Percentiles rank a stretch among this genome's conserved stretches.
These are phyloP conservation scores for Aspiorhynchus laticeps DNA, from an alignment of 2,113 vertebrate species.

Conservation along the genomic window DNA sequence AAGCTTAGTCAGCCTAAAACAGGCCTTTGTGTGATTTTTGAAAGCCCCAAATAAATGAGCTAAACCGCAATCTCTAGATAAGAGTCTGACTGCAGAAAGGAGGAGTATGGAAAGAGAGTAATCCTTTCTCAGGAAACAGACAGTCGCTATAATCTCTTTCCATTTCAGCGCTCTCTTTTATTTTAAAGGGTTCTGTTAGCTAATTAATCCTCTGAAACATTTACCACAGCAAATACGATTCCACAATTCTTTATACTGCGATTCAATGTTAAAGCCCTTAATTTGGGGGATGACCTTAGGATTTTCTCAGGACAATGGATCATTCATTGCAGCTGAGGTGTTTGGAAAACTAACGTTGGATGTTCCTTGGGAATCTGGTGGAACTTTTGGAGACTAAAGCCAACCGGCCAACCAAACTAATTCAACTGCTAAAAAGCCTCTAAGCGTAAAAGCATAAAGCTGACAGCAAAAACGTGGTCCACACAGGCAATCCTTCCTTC, in stretches of 20 bases:
- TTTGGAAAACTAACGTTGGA: conserved; percentile 28
- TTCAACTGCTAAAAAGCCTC: conserved; percentile 4
- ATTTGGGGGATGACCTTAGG: conserved; percentile 36
- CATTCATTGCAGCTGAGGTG: conserved; percentile 46
- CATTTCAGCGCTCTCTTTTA: conserved; percentile 62
- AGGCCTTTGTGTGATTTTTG: conserved; percentile 61
- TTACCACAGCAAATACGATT: conserved; percentile 57
- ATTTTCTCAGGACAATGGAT: conserved; percentile 45
- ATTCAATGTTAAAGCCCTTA: conserved; percentile 42
- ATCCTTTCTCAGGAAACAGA: conserved; percentile 68
- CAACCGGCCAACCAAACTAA: conserved; percentile 22
- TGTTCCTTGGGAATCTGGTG: neutral
- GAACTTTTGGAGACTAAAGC: conserved; percentile 3
- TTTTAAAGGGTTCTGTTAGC: conserved; percentile 61
- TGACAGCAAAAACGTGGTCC: conserved; percentile 23
- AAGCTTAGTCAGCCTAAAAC: conserved; percentile 63
- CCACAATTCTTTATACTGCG: conserved; percentile 52
- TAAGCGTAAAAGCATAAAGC: conserved; percentile 25
- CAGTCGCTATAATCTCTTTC: conserved; percentile 66
- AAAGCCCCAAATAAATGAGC: conserved; percentile 70
- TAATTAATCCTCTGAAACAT: conserved; percentile 68
- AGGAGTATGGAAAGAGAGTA: conserved; percentile 61
- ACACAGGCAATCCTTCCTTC: conserved; percentile 19
- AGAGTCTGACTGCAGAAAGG: conserved; percentile 58
- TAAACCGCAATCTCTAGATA: conserved; percentile 68